These are phyloP conservation scores for Nomada hirtipes DNA, from an alignment of 2,888 invertebrate species.

Conservation along the genomic window DNA sequence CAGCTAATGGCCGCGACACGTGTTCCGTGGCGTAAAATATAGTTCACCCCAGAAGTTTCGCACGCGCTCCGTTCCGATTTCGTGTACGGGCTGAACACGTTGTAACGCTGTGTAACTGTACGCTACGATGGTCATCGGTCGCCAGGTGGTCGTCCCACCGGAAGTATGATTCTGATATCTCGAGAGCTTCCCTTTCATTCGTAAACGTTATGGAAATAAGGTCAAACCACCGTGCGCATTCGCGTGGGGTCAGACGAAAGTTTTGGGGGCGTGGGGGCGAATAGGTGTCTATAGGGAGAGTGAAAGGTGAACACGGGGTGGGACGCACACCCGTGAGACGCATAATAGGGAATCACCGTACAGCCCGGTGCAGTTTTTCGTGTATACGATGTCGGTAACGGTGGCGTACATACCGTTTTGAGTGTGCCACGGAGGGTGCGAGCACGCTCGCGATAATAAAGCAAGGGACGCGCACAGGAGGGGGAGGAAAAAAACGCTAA, in stretches of 20 bases:
- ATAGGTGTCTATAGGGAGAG: constrained; percentile 24
- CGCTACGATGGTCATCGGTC: constrained; percentile 67
- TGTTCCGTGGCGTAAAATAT: constrained; percentile 60
- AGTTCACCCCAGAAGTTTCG: constrained; percentile 39
- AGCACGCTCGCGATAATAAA: constrained; percentile 45
- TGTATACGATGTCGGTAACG: constrained; percentile 56
- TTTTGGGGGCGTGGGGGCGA: constrained; percentile 30
- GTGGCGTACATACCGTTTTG: constrained; percentile 45
- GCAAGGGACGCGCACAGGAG: constrained; percentile 32
- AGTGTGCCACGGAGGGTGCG: constrained; percentile 58
- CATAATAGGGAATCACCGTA: constrained; percentile 68
- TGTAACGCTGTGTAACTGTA: constrained; percentile 50
- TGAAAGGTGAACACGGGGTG: constrained; percentile 40
- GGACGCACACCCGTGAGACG: constrained; percentile 50
- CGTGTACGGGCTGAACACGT: constrained; percentile 25
- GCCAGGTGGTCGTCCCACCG: constrained; percentile 79
- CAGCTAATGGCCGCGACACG: constrained; percentile 71
- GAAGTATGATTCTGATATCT: constrained; percentile 79
- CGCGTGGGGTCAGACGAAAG: constrained; percentile 62
- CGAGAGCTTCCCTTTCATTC: constrained; percentile 57
- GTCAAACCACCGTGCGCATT: constrained; percentile 70
- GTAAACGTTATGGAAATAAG: constrained; percentile 78
- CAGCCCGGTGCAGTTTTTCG: constrained; percentile 46
- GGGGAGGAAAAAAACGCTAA: constrained; percentile 65
- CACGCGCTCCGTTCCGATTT: constrained; percentile 51